phyloP scores from a whole-genome alignment of 2,797 vertebrate genomes.

The Microctenopoma lineatum region DNA sequence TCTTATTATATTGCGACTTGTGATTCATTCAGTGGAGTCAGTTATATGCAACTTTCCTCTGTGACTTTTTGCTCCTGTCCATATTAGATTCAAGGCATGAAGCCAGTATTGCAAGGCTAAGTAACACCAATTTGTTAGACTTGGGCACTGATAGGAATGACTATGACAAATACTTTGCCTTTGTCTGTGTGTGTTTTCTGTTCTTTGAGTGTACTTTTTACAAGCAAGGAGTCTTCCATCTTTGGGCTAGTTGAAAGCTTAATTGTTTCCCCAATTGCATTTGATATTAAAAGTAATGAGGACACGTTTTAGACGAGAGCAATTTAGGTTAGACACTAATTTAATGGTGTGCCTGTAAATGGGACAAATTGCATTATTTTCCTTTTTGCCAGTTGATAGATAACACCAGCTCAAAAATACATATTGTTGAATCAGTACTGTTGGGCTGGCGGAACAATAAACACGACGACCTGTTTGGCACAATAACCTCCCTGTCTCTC shows the following conservation, averaged over 20 bases:
- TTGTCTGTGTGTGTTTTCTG: neutral
- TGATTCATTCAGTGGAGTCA: no score
- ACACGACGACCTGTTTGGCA: neutral
- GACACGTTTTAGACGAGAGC: conserved; percentile 21
- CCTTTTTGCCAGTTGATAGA: neutral
- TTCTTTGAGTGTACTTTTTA: conserved; percentile 1
- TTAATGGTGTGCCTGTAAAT: neutral
- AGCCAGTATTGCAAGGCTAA: no score
- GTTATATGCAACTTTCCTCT: no score
- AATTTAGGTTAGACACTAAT: conserved; percentile 4
- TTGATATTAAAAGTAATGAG: conserved; percentile 27
- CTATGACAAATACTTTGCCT: neutral
- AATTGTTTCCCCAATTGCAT: neutral
- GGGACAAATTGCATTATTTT: neutral
- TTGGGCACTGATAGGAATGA: neutral
- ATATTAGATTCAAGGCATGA: no score
- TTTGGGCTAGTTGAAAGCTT: conserved; percentile 9
- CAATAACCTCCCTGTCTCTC: neutral
- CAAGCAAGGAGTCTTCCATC: neutral
- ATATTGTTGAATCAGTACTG: neutral
- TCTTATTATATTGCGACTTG: no score
- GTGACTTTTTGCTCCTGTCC: no score
- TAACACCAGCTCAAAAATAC: neutral
- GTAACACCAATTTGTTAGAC: no score
- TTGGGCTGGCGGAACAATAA: neutral